Base-by-base conservation (phyloP, 2,888 invertebrate genomes). In the Limnephilus auricula region DNA sequence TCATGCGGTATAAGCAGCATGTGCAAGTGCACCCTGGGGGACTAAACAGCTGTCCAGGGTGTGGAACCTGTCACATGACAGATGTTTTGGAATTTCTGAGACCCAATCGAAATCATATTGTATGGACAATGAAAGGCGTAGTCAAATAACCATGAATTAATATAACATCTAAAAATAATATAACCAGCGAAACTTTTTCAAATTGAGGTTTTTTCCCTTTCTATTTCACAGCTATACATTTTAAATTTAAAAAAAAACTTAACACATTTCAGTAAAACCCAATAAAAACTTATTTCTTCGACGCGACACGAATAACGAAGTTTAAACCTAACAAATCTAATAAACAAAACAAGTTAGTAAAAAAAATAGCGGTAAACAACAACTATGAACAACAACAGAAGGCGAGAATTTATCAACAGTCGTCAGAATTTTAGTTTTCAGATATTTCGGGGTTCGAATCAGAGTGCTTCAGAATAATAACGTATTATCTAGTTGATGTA, bases 11-110 rank as follows among this genome's bases (percentile, higher is more conserved):
- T 45, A 40, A 84, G 87, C 15, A 3, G 4, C 25, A 50, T 13
- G 65, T 65, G 65, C n/a, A 32, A 15, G 87, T 65, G 37, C 25
- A 2, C 65, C 65, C 87, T 34, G 87, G 50, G 87, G 87, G 87
- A 32, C 65, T 6, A 50, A 87, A 87, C 87, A 65, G 87, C 87
- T 87, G 65, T 87, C 32, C 87, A 32, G 65, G 65, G 87, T 65
- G 65, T 15, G 32, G 34, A 37, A 45, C n/a, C n/a, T 30, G 85
- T n/a, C 85, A 12, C 31, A 25, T 18, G 34, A 82, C 82, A 82
- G 82, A 82, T 82, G 82, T 34, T 82, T 18, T 25, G 34, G 9
- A 13, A 82, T 32, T 15, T 34, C 25, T n/a, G 25, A 18, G 25
- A 82, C 34, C 34, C 10, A 82, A 82, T 34, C 18, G 25, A 65